Base-by-base conservation (phyloP, 2,888 invertebrate species). In the Mesorhabditis spiculigera region DNA sequence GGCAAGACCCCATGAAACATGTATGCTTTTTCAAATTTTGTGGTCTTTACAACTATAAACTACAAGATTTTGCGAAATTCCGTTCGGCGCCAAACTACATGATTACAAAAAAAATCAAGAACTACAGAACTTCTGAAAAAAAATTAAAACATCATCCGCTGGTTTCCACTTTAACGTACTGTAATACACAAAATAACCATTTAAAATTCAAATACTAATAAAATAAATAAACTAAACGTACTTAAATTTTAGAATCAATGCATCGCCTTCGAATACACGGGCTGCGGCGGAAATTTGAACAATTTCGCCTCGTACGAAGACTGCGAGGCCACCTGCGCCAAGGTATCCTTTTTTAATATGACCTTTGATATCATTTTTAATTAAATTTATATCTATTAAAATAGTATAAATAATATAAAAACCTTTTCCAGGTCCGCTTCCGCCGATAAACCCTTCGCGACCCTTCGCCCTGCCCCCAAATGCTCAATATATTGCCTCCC, bases 221-320 rank as follows among this genome's bases (percentile, higher is more conserved):
- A 28, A 16, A 65, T 45, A 64, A n/a, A 10, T 65, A 4, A 45
- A 41, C 8, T 63, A 65, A 67, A 68, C n/a, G 5, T n/a, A 6
- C 61, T 42, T 64, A 65, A 10, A 10, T 79, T 84, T 66, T 77
- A 85, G 85, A 79, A 76, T 63, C 78, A 81, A 71, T 85, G 85
- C 71, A 79, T 83, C 43, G 71, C 83, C 28, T 85, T 85, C 75
- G 83, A 84, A 68, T 85, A 85, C 74, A 82, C 84, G 63, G 85
- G 85, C 45, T 82, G 81, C 67, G 82, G 84, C 28, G 85, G 85
- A 42, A 85, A 85, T 63, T 74, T 85, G 68, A 85, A 85, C 78
- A 85, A 85, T 71, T 85, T 85, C 71, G 76, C 77, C 43, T 78
- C 81, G 13, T 80, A 83, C 79, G 73, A 76, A 16, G 84, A 84